A percentile compares a stretch with the other conserved stretches of the same genome.
phyloP scores from a whole-genome alignment of 1,140 invertebrate genomes.

The Catajapyx aquilonaris region DNA sequence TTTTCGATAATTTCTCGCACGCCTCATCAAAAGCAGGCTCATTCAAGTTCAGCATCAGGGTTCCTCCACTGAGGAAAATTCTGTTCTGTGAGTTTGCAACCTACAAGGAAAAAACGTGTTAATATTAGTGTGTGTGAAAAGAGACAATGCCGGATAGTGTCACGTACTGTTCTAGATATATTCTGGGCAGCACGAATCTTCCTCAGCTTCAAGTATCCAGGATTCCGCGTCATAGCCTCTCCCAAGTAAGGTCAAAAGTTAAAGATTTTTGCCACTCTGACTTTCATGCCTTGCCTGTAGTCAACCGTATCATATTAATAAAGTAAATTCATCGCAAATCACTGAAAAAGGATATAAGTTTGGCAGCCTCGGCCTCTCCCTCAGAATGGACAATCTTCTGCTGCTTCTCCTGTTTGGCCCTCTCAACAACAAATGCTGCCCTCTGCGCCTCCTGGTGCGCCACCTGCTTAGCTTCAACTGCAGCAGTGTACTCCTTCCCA shows the following conservation, averaged over 20 bases:
- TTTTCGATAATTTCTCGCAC: constrained; percentile 52
- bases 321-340: not conserved
- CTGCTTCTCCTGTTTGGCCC: constrained; percentile 91
- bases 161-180: constrained; percentile 81
- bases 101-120: constrained; percentile 28
- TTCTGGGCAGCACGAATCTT: constrained; percentile 94
- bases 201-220: constrained; percentile 91
- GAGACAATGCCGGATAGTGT: not conserved
- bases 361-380: constrained; percentile 96
- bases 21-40: constrained; percentile 80
- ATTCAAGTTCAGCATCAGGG: constrained; percentile 92
- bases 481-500: constrained; percentile 97
- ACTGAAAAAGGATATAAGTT: constrained; percentile 70
- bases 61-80: constrained; percentile 79
- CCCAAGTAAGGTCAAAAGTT: constrained; percentile 59
- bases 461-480: constrained; percentile 97
- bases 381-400: constrained; percentile 99
- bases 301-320: not conserved
- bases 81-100: constrained; percentile 85
- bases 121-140: not conserved
- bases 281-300: too few relatives aligned
- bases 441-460: constrained; percentile 98
- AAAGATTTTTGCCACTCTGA: too few relatives aligned
- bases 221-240: constrained; percentile 80
- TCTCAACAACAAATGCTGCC: constrained; percentile 93